Evolutionary conservation across 2,113 vertebrate species (phyloP), one percentile per base, ranked within the genome.

Genomic region (Pituophis catenifer): DNA sequence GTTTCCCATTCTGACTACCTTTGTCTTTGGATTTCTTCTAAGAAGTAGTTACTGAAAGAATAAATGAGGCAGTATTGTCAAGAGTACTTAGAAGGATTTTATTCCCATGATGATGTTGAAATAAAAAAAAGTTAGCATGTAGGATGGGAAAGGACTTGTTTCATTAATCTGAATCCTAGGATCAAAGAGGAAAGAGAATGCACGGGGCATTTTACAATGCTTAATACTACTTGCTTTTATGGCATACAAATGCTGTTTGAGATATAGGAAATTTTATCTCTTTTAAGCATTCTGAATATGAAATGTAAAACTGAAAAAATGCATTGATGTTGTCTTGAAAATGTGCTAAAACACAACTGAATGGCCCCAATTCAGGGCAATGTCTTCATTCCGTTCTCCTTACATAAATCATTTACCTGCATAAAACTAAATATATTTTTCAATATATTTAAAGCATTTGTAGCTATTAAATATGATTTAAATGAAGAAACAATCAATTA

Each of bases 1-100:
- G 97, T 97, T 97, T 94, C 96, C 89, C 96, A 88, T 98, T 98
- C 97, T 94, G 88, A 94, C 90, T 96, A 90, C 96, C 96, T 97
- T 97, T 97, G 95, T 96, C 95, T 96, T 96, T 88, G 96, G 89
- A 94, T 93, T 96, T 96, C 87, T 96, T 93, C 70, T 59, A 90
- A 88, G 91, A 97, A 96, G 89, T 95, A 94, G 95, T 95, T 96
- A 95, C 97, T 87, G 96, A 96, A 97, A 96, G 92, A 94, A 94
- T 96, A 97, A 97, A 97, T 95, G 96, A 97, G 96, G 59, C 89
- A 96, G 86, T 96, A 96, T 95, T 97, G 97, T 97, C 95, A 89
- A 93, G 90, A 97, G 95, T 95, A 93, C 92, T 95, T 95, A 92
- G 86, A 44, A 95, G 59, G 90, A 93, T 54, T 94, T 93, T 94